Evolutionary conservation across 2,113 vertebrate genomes (phyloP).

Genomic region (Microcebus jonahi): DNA sequence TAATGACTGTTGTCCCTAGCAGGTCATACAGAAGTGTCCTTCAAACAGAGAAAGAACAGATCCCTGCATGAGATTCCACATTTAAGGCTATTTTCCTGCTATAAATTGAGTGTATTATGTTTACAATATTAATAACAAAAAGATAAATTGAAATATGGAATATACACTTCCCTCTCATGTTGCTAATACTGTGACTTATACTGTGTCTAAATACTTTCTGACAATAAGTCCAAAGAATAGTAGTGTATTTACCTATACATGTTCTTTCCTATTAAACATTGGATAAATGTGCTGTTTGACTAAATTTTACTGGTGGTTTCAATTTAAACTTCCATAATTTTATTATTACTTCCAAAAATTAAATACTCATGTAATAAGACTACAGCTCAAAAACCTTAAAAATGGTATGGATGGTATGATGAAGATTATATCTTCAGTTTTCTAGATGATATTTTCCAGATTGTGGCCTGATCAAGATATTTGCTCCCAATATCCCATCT

Average conservation of each 20-base stretch:
- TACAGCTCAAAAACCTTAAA: neutral
- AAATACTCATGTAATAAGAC: neutral
- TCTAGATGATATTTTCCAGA: neutral
- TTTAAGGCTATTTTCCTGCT: neutral
- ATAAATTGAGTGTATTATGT: neutral
- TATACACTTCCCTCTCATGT: neutral
- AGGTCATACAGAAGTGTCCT: neutral
- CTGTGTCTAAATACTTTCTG: neutral
- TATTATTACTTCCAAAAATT: neutral
- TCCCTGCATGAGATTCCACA: neutral
- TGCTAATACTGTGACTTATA: neutral
- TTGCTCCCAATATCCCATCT: neutral
- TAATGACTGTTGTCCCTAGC: neutral
- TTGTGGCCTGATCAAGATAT: neutral
- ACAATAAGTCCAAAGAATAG: neutral
- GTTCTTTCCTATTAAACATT: neutral
- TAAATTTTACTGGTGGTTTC: neutral
- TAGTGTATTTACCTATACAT: neutral
- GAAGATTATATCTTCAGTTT: neutral
- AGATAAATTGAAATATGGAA: neutral
- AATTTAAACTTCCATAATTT: neutral
- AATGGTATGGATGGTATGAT: neutral
- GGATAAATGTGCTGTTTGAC: neutral
- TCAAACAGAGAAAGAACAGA: neutral
- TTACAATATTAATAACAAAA: neutral